phyloP scores from a whole-genome alignment of 2,888 invertebrate species.

The Fragum fragum region DNA sequence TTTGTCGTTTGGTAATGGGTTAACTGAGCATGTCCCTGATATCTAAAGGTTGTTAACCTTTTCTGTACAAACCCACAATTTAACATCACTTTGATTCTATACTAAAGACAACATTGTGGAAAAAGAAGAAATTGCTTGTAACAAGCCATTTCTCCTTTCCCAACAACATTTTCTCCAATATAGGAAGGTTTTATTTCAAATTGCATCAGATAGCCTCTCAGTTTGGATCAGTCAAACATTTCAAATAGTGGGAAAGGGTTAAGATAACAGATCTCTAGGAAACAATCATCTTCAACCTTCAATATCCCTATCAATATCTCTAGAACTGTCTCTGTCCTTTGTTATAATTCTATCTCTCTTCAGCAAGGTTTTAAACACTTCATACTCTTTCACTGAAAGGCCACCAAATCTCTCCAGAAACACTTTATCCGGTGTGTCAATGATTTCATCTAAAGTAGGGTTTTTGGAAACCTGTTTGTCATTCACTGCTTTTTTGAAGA shows the following conservation, averaged over 20 bases:
- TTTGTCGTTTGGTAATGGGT: no score
- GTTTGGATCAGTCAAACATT: background rate
- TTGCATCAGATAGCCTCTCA: no score
- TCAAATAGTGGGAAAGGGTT: no score
- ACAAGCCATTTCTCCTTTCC: background rate
- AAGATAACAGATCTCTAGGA: background rate
- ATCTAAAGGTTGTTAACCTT: no score
- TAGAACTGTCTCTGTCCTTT: background rate
- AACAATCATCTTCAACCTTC: background rate
- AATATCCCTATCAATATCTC: background rate
- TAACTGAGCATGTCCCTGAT: no score
- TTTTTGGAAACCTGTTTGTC: constrained; percentile 65
- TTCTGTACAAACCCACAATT: no score
- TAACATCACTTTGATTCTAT: no score
- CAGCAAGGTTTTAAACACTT: constrained; percentile 66
- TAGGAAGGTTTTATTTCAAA: no score
- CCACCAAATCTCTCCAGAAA: constrained; percentile 73
- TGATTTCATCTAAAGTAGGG: constrained; percentile 66
- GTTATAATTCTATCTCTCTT: constrained; percentile 13
- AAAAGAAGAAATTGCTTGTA: no score
- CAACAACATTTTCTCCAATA: background rate
- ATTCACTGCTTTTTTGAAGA: constrained; percentile 61
- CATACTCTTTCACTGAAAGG: constrained; percentile 70
- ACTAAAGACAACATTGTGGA: no score
- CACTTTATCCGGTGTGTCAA: constrained; percentile 66